Conservation (phyloP, 2,113 vertebrate genomes). For the Sylvia atricapilla region DNA sequence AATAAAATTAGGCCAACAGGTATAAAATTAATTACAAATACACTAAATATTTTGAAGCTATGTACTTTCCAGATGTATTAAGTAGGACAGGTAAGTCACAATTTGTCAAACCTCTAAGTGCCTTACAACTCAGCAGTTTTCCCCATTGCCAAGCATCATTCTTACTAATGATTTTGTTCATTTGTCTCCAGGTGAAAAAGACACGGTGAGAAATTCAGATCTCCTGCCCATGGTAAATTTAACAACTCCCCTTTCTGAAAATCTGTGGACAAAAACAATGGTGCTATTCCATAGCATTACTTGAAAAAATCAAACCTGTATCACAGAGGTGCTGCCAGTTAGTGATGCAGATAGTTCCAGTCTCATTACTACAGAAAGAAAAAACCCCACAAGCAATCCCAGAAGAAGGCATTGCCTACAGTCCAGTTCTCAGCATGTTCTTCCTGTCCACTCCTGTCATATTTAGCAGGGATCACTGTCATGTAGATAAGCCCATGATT, state of each 20-base stretch:
- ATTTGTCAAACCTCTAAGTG: not conserved
- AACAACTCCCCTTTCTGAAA: not conserved
- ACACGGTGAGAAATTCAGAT: not conserved
- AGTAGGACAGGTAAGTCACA: not conserved
- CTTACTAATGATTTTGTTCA: not conserved
- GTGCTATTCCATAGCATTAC: not conserved
- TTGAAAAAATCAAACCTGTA: not conserved
- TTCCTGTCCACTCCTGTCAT: not conserved
- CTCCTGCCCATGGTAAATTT: not conserved
- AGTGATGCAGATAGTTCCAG: not conserved
- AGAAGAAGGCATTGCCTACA: rapidly evolving
- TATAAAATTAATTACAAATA: not conserved
- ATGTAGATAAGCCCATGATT: not conserved
- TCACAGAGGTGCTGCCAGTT: not conserved
- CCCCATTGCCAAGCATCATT: not conserved
- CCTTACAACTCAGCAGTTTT: not conserved
- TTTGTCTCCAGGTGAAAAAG: not conserved
- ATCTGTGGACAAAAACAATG: not conserved
- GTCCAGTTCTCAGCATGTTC: not conserved
- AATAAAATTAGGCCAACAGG: not conserved
- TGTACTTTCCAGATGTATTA: not conserved
- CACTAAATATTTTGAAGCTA: not conserved
- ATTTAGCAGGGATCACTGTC: not conserved
- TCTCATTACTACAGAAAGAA: not conserved
- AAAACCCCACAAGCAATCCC: not conserved